Percentiles rank a stretch among this genome's conserved stretches.
These are phyloP conservation scores for Leucozona laternaria DNA, from an alignment of 2,888 invertebrate species.

Conservation along the genomic window DNA sequence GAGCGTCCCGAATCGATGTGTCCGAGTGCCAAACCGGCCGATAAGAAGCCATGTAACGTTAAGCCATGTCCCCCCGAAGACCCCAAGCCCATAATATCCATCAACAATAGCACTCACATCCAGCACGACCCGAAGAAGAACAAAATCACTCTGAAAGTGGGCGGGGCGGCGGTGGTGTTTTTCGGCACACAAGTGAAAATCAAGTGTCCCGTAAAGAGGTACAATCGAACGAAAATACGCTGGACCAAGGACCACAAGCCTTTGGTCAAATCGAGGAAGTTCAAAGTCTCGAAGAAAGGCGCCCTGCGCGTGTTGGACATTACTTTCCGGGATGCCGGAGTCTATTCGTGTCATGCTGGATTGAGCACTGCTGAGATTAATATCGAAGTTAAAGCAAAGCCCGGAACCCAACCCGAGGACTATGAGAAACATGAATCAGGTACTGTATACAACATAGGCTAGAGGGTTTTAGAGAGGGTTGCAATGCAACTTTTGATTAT, in stretches of 20 bases:
- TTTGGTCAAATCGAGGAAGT: conserved; percentile 91
- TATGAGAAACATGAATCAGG: conserved; percentile 86
- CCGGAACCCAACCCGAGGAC: conserved; percentile 92
- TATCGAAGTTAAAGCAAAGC: conserved; percentile 91
- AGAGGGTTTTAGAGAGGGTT: not conserved
- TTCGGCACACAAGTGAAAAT: conserved; percentile 96
- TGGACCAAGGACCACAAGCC: conserved; percentile 95
- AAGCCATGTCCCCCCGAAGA: conserved; percentile 90
- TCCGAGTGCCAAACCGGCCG: conserved; percentile 89
- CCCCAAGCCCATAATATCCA: conserved; percentile 89
- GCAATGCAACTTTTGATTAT: conserved; percentile 3
- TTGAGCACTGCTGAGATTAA: conserved; percentile 92
- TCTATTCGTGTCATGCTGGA: conserved; percentile 94
- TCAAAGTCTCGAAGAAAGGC: conserved; percentile 95
- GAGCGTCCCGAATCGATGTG: conserved; percentile 91
- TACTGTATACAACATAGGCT: conserved; percentile 62
- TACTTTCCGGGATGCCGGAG: conserved; percentile 91
- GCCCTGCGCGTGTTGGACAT: conserved; percentile 93
- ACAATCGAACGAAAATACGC: conserved; percentile 91
- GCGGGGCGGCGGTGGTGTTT: conserved; percentile 95
- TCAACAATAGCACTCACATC: conserved; percentile 92
- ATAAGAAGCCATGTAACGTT: conserved; percentile 93
- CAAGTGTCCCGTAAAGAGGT: conserved; percentile 94
- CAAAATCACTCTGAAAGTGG: conserved; percentile 93
- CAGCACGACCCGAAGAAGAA: conserved; percentile 93